Percentiles rank a stretch among this genome's conserved stretches.
Conservation (phyloP, 2,113 vertebrate species). For the Sander lucioperca region DNA sequence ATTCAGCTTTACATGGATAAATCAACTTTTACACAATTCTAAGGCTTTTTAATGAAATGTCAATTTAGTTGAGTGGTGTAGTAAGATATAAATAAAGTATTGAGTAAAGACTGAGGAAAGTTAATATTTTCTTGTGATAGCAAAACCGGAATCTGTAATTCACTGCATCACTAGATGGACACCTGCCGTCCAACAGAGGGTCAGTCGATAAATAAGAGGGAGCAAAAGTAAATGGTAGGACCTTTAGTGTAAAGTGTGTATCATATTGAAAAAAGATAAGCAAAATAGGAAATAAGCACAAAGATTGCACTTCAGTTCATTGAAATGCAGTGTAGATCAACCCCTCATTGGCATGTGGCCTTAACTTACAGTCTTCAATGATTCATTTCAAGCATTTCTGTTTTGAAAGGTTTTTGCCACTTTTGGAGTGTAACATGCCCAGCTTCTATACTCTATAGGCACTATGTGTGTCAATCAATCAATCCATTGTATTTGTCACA, state of each 20-base stretch:
- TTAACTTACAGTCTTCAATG: constrained; percentile 13
- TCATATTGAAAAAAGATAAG: neutral
- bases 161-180: neutral
- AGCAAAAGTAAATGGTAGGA: neutral
- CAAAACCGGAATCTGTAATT: constrained; percentile 9
- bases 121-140: constrained; percentile 7
- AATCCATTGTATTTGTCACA: no score
- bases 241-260: neutral
- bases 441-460: constrained; percentile 22
- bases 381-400: constrained; percentile 18
- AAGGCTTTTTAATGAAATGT: constrained; percentile 28
- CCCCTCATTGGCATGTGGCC: constrained; percentile 57
- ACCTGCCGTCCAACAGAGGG: neutral
- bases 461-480: constrained; percentile 3
- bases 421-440: constrained; percentile 34
- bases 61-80: neutral
- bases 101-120: constrained; percentile 16
- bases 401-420: constrained; percentile 47
- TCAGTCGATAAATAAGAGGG: neutral
- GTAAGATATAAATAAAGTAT: neutral
- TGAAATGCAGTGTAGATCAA: constrained; percentile 30
- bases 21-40: constrained; percentile 9
- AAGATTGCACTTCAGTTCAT: constrained; percentile 16
- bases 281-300: constrained; percentile 6
- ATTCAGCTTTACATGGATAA: constrained; percentile 9